These are phyloP conservation scores for Lepidonotus clava DNA, from an alignment of 2,888 invertebrate genomes.

Conservation along the genomic window DNA sequence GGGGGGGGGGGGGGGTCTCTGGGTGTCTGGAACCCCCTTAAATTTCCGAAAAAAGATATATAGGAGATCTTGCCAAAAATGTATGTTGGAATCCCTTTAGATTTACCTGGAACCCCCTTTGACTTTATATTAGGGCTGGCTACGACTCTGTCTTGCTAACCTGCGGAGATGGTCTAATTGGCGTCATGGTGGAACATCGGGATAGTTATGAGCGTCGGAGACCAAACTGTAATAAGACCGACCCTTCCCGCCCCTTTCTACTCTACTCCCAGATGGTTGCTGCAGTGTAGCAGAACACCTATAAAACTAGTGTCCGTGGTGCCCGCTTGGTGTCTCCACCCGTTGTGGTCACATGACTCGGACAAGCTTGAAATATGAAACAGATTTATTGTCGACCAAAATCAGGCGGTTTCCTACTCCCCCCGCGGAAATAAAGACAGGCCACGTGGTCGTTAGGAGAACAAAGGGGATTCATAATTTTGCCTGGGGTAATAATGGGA, in stretches of 20 bases:
- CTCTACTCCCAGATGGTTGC: too few species aligned
- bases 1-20: too few species aligned
- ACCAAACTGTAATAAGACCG: too few species aligned
- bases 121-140: too few species aligned
- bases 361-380: conserved; percentile 10
- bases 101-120: too few species aligned
- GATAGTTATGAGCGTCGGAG: conserved; percentile 14
- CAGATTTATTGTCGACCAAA: conserved; percentile 14
- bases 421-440: not conserved
- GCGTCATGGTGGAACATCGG: not conserved
- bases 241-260: too few species aligned
- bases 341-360: not conserved
- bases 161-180: not conserved
- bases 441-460: not conserved
- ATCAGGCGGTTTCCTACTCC: not conserved
- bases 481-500: not conserved
- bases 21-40: too few species aligned
- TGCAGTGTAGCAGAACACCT: too few species aligned
- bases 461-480: conserved; percentile 14
- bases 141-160: too few species aligned
- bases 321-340: not conserved
- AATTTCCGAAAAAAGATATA: too few species aligned
- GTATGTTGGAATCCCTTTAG: too few species aligned
- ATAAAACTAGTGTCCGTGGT: not conserved
- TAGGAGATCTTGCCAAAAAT: too few species aligned